phyloP scores from a whole-genome alignment of 2,888 invertebrate species.

The Stenolophus ochropezus region DNA sequence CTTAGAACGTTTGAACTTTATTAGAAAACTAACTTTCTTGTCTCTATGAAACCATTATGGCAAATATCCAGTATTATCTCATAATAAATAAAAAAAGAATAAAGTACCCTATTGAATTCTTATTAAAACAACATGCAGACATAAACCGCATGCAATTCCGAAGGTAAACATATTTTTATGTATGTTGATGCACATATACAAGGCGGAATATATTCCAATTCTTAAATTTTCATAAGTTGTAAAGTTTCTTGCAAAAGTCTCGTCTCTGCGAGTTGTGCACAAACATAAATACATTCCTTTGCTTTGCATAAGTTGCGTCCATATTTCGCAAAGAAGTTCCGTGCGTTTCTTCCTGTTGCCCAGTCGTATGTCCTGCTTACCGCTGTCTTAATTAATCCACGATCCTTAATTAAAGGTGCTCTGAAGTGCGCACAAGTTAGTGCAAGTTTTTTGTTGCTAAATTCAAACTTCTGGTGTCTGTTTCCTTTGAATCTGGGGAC shows the following conservation, averaged over 20 bases:
- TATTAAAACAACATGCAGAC: too few species aligned
- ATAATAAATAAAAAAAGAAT: too few species aligned
- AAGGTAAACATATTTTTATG: neutral
- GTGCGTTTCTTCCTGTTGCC: conserved; percentile 13
- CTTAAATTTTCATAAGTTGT: neutral
- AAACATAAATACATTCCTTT: neutral
- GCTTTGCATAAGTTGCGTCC: neutral
- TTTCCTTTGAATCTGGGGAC: conserved; percentile 42
- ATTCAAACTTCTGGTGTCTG: conserved; percentile 31
- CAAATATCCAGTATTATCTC: too few species aligned
- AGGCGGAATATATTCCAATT: neutral
- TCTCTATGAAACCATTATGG: too few species aligned
- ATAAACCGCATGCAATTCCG: too few species aligned
- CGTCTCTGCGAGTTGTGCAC: neutral
- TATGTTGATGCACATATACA: neutral
- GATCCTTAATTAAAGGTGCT: conserved; percentile 31
- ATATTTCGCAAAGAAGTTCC: conserved; percentile 13
- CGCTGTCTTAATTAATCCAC: conserved; percentile 13
- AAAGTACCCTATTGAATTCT: too few species aligned
- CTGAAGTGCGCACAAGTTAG: conserved; percentile 8
- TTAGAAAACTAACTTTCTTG: too few species aligned
- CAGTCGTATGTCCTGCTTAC: neutral
- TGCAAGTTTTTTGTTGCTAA: conserved; percentile 36
- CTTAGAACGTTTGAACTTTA: too few species aligned
- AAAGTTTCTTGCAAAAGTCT: neutral